Base-by-base conservation (phyloP, 1,140 invertebrate species). In the Cardiocondyla obscurior region DNA sequence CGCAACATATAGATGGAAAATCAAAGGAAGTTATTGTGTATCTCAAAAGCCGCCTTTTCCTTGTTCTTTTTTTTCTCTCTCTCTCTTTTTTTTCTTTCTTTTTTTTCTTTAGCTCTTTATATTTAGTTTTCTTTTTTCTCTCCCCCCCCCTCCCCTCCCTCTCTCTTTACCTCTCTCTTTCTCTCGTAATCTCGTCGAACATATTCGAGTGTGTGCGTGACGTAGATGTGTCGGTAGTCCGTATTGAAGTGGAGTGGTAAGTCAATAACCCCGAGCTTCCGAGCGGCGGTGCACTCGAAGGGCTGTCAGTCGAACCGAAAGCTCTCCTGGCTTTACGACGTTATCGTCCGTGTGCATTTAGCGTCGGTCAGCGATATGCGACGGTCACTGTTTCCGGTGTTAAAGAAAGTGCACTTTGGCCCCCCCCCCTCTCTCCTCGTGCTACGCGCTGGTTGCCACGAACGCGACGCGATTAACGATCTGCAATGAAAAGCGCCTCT, bases 221-320 rank as follows among this genome's bases (percentile, higher is more conserved):
- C 53, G 70, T 79, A 51, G 76, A 86, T 85, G 83, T 83, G 81
- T 84, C 85, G 83, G 85, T 84, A 82, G 85, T 89, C 64, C 87
- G 88, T 89, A 86, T 85, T 90, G 89, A 91, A 90, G 90, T 92
- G 87, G 90, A 94, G 91, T 93, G 92, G 90, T 91, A 91, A 93
- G 92, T 93, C 92, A 93, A 94, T 94, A 93, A 92, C 91, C 90
- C 87, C 82, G 90, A 92, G 92, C 89, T 93, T 93, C 91, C 93
- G 92, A 84, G 83, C 90, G 81, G 82, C 89, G 91, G 86, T 92
- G 90, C 90, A 90, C 91, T 92, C 88, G 87, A 90, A 89, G 90
- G 90, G 88, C 90, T 93, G 92, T 93, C 93, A 93, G 93, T 94
- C 90, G 89, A 90, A 89, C 88, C 88, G 85, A 93, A 92, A 93